These are phyloP conservation scores for Typhlichthys eigenmanni DNA, from an alignment of 2,797 vertebrate species.

Conservation along the genomic window DNA sequence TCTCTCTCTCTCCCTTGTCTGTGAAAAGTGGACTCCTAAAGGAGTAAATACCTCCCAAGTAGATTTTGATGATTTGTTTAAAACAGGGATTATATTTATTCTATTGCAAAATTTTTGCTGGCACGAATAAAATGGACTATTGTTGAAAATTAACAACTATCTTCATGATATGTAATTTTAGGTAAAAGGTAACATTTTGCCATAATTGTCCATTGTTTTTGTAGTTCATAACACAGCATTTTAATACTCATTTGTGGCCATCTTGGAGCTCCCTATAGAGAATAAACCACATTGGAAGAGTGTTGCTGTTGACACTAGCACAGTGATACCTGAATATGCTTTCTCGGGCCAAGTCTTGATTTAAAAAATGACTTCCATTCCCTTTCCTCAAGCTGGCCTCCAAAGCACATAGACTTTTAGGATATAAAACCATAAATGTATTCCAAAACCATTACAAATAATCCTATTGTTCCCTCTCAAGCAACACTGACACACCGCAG, in stretches of 20 bases:
- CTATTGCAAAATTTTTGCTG: not conserved
- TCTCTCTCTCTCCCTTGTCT: constrained; percentile 4
- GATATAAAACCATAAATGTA: constrained; percentile 49
- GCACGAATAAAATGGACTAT: not conserved
- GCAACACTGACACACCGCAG: constrained; percentile 34
- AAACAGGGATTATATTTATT: constrained; percentile 22
- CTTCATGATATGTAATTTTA: not conserved
- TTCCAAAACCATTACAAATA: constrained; percentile 70
- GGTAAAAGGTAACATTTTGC: too few relatives aligned
- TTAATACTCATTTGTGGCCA: constrained; percentile 10
- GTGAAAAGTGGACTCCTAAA: constrained; percentile 42
- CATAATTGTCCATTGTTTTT: too few relatives aligned
- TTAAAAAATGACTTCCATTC: constrained; percentile 44
- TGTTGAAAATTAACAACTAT: not conserved
- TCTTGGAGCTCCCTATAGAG: constrained; percentile 12
- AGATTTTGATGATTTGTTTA: constrained; percentile 27
- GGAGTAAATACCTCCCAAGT: constrained; percentile 28
- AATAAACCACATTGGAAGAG: not conserved
- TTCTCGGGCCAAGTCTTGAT: constrained; percentile 44
- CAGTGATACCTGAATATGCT: constrained; percentile 32
- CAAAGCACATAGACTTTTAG: constrained; percentile 42
- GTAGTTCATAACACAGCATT: too few relatives aligned
- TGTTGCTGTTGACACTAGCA: constrained; percentile 20
- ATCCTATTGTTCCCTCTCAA: constrained; percentile 69
- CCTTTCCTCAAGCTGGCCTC: constrained; percentile 35